Evolutionary conservation across 2,888 invertebrate species (phyloP).

Genomic region (Aphelenchoides bicaudatus): DNA sequence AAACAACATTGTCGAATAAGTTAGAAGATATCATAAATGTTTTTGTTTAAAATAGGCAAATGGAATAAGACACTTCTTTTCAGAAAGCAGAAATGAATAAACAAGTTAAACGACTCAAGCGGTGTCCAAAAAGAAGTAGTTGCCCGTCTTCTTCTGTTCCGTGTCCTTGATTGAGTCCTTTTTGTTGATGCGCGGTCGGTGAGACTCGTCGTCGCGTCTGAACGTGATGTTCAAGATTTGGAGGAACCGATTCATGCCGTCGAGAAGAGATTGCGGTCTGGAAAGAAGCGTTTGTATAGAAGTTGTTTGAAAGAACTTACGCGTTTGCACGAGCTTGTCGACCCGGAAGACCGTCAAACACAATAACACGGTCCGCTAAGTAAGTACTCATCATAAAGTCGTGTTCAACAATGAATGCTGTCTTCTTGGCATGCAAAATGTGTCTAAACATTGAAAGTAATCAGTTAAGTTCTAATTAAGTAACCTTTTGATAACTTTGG

Average conservation of each 20-base stretch:
- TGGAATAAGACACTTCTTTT: too few relatives aligned
- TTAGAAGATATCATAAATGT: too few relatives aligned
- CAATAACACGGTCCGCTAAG: slow-evolving; percentile 91
- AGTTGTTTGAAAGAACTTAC: slow-evolving; percentile 51
- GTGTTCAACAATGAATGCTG: slow-evolving; percentile 98
- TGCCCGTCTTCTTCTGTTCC: slow-evolving; percentile 92
- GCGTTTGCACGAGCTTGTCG: slow-evolving; percentile 81
- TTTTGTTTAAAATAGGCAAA: too few relatives aligned
- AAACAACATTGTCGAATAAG: too few relatives aligned
- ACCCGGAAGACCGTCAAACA: slow-evolving; percentile 91
- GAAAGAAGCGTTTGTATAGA: slow-evolving; percentile 27
- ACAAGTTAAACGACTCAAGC: slow-evolving; percentile 12
- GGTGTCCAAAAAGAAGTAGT: slow-evolving; percentile 98
- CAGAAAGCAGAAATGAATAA: too few relatives aligned
- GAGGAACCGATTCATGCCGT: slow-evolving; percentile 97
- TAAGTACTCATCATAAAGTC: slow-evolving; percentile 99
- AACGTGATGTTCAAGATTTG: slow-evolving; percentile 93
- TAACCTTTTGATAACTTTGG: slow-evolving; percentile 94
- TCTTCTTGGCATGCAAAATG: slow-evolving; percentile 96
- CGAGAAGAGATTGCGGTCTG: slow-evolving; percentile 78
- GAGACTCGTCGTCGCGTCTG: slow-evolving; percentile 96
- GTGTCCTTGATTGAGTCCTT: slow-evolving; percentile 72
- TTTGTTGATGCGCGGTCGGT: slow-evolving; percentile 95
- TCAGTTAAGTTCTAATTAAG: background rate
- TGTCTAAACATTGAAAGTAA: slow-evolving; percentile 69